Evolutionary conservation across 2,113 vertebrate genomes (phyloP), one percentile per base, ranked within the genome.

Genomic region (Chlorodrepanis virens): DNA sequence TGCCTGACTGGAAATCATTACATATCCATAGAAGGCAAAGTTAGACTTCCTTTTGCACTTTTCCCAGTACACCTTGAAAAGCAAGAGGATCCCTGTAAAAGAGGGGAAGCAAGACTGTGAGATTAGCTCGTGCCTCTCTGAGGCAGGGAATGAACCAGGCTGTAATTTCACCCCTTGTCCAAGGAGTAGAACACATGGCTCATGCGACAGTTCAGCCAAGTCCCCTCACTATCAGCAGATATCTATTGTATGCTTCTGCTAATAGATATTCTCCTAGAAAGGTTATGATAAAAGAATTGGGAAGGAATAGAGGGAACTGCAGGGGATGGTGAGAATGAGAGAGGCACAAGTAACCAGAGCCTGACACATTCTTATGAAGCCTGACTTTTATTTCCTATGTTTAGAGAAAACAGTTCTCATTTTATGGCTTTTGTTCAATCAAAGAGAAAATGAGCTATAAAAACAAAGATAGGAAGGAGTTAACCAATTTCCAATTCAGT

Each of bases 401-500:
- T 96, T 93, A 95, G 82, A 95, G 90, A 95, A 94, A 96, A 94
- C 78, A 82, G 81, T 88, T 97, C 83, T 90, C 74, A 63, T 45
- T 97, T 97, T 96, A 97, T 83, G 86, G 83, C 87, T 90, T 95
- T 76, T 93, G 82, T 93, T 97, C 96, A 85, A 52, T 97, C 89
- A 92, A 80, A 78, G 42, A 80, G 88, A 95, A 94, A 96, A 97
- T 97, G 94, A 97, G 91, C 93, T 95, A 94, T 97, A 96, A 97
- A 97, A 83, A 45, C 72, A 54, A 65, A 93, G 94, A 42, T 31
- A 97, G 89, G 96, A 97, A 97, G 89, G 96, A 97, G 97, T 97
- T 97, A 97, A 97, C 93, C 90, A 78, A 93, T 96, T 97, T 93
- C 81, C 63, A 95, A 93, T 90, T 94, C 95, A 87, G 75, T 72